Evolutionary conservation across 2,888 invertebrate genomes (phyloP), one percentile per base, ranked within the genome.

Genomic region (Empis stercorea): DNA sequence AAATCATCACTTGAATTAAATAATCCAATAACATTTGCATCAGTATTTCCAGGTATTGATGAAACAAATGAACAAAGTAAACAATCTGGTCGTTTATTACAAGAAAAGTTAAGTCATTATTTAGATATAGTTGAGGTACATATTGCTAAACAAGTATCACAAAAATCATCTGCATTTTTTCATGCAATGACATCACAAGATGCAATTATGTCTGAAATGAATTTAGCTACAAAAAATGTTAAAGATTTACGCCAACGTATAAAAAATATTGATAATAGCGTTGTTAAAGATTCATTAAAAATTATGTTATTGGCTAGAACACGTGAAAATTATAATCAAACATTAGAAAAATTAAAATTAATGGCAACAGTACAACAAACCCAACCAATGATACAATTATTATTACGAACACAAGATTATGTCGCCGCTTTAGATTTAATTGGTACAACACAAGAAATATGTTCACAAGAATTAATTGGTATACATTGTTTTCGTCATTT

Each of bases 121-220:
- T 73, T 97, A 60, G 96, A 97, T 73, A 81, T 89, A 49, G 86
- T 93, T 49, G 94, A 94, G 70, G 87, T 92, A 61, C 84, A 88
- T 69, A 91, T 94, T 63, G 89, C 91, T 6, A 82, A 84, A 58
- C 94, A 95, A 73, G 83, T 54, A 30, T 91, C 95, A 27, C 84
- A 87, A 59, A 93, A 95, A 65, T 95, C 95, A 10, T 91, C 91
- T 57, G 94, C 94, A 15, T 99, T 97, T 72, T 99, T 97, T 65
- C 87, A 93, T 68, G 96, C 96, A 1, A 96, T 99, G 87, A 84
- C 95, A 46, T 96, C 96, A 9, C 97, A 99, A 70, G 95, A 97
- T 65, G 87, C 89, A 27, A 84, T 99, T 44, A 91, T 96, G 82
- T 92, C 93, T 56, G 88, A 96, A 63, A 84, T 99, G 76, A 83